phyloP scores from a whole-genome alignment of 2,113 vertebrate genomes.

The Solea senegalensis region DNA sequence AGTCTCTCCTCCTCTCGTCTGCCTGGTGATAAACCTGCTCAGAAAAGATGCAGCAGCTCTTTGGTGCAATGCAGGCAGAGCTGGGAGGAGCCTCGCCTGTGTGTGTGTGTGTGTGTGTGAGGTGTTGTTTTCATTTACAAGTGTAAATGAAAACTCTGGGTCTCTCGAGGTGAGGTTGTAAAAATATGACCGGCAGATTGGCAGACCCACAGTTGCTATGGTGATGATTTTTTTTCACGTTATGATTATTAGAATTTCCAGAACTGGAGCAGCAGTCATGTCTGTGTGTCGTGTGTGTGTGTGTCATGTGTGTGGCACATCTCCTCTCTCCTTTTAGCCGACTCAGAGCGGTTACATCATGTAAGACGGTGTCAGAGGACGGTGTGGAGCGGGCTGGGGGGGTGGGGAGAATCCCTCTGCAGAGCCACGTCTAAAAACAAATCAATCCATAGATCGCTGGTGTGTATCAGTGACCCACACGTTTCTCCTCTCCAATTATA shows the following conservation, averaged over 20 bases:
- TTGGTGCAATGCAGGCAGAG: conserved; percentile 80
- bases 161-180: conserved; percentile 36
- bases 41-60: conserved; percentile 67
- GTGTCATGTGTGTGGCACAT: background rate
- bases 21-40: conserved; percentile 15
- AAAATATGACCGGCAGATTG: conserved; percentile 28
- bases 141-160: conserved; percentile 26
- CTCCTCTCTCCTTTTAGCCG: conserved; percentile 21
- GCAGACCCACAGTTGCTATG: conserved; percentile 29
- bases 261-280: too few relatives aligned
- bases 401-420: conserved; percentile 45
- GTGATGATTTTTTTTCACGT: background rate
- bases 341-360: conserved; percentile 56
- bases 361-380: conserved; percentile 18
- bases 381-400: conserved; percentile 19
- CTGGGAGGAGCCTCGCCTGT: conserved; percentile 52
- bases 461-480: conserved; percentile 59
- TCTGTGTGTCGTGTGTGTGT: too few relatives aligned
- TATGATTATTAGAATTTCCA: too few relatives aligned
- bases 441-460: conserved; percentile 55
- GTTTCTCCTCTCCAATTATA: background rate
- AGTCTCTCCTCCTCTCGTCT: too few relatives aligned
- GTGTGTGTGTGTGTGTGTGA: conserved; percentile 18
- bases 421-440: conserved; percentile 47
- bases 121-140: conserved; percentile 35